A percentile compares a stretch with the other conserved stretches of the same genome.
Evolutionary conservation across 2,113 vertebrate species (phyloP).

Genomic region (Ploceus nigricollis): DNA sequence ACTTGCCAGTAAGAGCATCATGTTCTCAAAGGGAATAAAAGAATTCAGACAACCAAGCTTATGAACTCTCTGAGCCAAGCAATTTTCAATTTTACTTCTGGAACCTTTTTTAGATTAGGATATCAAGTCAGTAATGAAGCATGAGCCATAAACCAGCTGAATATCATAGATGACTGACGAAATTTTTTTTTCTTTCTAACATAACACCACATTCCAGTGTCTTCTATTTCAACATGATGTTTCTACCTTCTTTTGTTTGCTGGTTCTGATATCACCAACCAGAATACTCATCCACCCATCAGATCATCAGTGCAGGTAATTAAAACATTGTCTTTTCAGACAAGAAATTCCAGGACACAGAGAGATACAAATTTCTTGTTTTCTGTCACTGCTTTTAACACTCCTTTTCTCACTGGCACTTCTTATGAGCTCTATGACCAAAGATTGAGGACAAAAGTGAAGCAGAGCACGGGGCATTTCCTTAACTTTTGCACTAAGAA

Average conservation of each 20-base stretch:
- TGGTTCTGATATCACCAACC: neutral
- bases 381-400: neutral
- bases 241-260: neutral
- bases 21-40: neutral
- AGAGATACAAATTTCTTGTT: neutral
- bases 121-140: slow-evolving; percentile 20
- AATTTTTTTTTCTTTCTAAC: neutral
- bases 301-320: neutral
- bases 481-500: neutral
- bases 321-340: neutral
- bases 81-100: neutral
- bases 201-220: neutral
- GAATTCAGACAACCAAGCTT: neutral
- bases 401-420: neutral
- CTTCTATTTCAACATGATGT: neutral
- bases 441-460: neutral
- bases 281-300: neutral
- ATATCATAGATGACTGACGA: neutral
- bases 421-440: neutral
- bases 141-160: neutral
- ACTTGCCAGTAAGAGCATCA: neutral
- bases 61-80: neutral
- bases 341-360: neutral
- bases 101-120: neutral
- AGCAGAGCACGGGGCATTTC: neutral